Conservation (phyloP, 2,888 invertebrate species). For the Drosophila mimica region DNA sequence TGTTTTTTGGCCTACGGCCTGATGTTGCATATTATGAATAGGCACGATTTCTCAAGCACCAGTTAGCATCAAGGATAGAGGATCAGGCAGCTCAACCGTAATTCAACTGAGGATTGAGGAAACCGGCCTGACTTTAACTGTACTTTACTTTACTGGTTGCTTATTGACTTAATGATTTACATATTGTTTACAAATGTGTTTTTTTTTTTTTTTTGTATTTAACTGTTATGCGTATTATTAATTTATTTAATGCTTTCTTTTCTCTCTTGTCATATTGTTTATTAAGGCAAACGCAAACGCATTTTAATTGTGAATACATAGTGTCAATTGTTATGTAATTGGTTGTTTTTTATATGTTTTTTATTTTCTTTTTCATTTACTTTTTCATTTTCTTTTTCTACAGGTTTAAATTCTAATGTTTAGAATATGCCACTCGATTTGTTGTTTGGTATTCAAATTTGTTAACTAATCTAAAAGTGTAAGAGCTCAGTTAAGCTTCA, state of each 20-base stretch:
- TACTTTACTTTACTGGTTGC: slow-evolving; percentile 7
- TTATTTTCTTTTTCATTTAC: neutral
- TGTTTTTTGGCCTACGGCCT: slow-evolving; percentile 17
- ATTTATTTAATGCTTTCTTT: neutral
- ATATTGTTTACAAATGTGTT: neutral
- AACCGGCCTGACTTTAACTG: slow-evolving; percentile 43
- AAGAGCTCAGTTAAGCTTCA: slow-evolving; percentile 30
- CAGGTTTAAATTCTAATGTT: slow-evolving; percentile 11
- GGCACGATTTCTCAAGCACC: slow-evolving; percentile 65
- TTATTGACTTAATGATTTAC: slow-evolving; percentile 10
- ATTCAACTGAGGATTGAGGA: slow-evolving; percentile 58
- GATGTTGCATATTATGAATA: slow-evolving; percentile 28
- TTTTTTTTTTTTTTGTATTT: neutral
- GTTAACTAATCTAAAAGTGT: slow-evolving; percentile 41
- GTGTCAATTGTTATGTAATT: slow-evolving; percentile 30
- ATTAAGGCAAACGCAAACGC: slow-evolving; percentile 70
- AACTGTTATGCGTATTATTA: slow-evolving; percentile 8
- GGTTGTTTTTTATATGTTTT: too few relatives aligned
- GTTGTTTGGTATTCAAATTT: slow-evolving; percentile 15
- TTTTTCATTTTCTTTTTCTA: slow-evolving; percentile 9
- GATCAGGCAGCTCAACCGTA: slow-evolving; percentile 58
- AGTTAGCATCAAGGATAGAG: slow-evolving; percentile 33
- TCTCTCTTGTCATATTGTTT: slow-evolving; percentile 22
- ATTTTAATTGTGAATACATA: slow-evolving; percentile 61
- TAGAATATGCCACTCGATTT: slow-evolving; percentile 24